Conservation (phyloP, 2,797 vertebrate genomes). For the Danio choprae region DNA sequence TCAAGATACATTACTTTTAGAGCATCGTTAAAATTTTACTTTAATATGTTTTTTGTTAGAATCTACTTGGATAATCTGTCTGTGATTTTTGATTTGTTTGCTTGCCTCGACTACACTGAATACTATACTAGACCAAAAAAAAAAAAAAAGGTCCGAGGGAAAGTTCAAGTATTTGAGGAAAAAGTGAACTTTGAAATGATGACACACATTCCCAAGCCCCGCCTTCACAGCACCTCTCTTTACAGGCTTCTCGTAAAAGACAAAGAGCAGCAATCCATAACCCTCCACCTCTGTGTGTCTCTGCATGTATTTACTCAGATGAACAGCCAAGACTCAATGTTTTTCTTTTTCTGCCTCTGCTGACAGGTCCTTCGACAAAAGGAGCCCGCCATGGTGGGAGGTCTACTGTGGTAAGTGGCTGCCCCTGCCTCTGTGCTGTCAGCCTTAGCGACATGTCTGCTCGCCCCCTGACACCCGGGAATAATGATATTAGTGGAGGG, state of each 20-base stretch:
- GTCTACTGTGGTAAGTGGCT: slow-evolving; percentile 60
- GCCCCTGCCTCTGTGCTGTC: slow-evolving; percentile 56
- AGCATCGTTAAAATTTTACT: no score
- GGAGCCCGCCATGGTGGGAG: slow-evolving; percentile 62
- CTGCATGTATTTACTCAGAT: slow-evolving; percentile 52
- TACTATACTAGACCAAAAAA: slow-evolving; percentile 2
- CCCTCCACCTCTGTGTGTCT: slow-evolving; percentile 20
- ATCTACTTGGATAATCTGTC: neutral
- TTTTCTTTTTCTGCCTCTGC: slow-evolving; percentile 60
- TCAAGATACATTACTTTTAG: no score
- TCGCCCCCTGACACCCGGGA: slow-evolving; percentile 62
- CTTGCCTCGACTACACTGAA: slow-evolving; percentile 5
- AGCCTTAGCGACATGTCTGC: slow-evolving; percentile 58
- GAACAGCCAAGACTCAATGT: slow-evolving; percentile 58
- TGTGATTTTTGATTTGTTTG: slow-evolving; percentile 9
- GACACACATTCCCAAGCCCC: slow-evolving; percentile 15
- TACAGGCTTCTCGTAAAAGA: slow-evolving; percentile 19
- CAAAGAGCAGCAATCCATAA: slow-evolving; percentile 38
- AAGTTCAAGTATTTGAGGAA: slow-evolving; percentile 10
- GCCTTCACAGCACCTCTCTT: slow-evolving; percentile 21
- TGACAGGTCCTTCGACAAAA: slow-evolving; percentile 62
- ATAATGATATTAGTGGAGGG: slow-evolving; percentile 71
- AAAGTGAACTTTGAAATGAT: slow-evolving; percentile 22
- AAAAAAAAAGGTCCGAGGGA: slow-evolving; percentile 10
- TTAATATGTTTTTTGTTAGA: neutral